phyloP scores from a whole-genome alignment of 2,797 vertebrate genomes.

The Remorina albescens region DNA sequence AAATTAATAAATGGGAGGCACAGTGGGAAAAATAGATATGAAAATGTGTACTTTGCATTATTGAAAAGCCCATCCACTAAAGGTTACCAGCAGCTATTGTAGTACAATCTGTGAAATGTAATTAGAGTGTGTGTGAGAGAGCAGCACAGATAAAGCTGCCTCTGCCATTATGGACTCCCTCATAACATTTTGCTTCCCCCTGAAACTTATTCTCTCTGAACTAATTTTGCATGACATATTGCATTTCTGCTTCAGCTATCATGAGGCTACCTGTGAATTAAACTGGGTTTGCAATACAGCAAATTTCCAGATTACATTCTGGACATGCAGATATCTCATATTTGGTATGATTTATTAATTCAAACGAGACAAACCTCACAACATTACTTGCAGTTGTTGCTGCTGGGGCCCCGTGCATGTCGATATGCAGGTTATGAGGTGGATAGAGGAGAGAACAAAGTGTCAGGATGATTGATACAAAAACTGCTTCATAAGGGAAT shows the following conservation, averaged over 20 bases:
- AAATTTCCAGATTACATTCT: constrained; percentile 83
- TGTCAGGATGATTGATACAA: constrained; percentile 39
- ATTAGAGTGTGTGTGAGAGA: constrained; percentile 85
- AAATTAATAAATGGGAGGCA: constrained; percentile 89
- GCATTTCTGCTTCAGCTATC: constrained; percentile 88
- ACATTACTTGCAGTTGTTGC: constrained; percentile 74
- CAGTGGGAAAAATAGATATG: constrained; percentile 86
- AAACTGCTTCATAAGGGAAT: constrained; percentile 33
- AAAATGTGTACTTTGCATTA: constrained; percentile 90
- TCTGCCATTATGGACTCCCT: constrained; percentile 81
- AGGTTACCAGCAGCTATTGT: constrained; percentile 89
- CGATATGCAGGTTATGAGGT: constrained; percentile 60
- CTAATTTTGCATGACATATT: constrained; percentile 90
- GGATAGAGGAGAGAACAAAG: constrained; percentile 44
- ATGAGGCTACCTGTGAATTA: constrained; percentile 87
- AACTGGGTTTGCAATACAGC: constrained; percentile 82
- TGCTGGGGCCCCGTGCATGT: constrained; percentile 45
- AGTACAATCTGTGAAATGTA: constrained; percentile 89
- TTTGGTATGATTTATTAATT: constrained; percentile 84
- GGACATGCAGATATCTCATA: constrained; percentile 80
- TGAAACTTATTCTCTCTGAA: constrained; percentile 88
- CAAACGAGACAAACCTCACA: constrained; percentile 78
- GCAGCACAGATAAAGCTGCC: constrained; percentile 82
- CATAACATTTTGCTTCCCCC: constrained; percentile 84
- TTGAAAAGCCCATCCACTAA: constrained; percentile 89